A percentile compares a stretch with the other conserved stretches of the same genome.
Conservation (phyloP, 2,797 vertebrate species). For the Tadarida brasiliensis region DNA sequence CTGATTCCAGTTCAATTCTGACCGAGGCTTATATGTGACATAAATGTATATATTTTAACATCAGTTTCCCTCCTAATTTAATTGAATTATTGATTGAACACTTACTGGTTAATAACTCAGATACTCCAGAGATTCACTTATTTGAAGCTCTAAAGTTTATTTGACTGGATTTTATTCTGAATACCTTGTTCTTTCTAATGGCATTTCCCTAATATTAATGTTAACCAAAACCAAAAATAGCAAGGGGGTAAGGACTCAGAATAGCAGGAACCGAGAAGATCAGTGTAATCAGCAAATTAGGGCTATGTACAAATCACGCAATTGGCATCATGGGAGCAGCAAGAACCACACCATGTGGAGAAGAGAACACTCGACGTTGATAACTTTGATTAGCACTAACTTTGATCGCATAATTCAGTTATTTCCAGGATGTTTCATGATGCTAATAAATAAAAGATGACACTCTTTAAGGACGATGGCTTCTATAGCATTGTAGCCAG, state of each 20-base stretch:
- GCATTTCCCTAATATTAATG: constrained; percentile 80
- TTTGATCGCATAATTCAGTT: constrained; percentile 81
- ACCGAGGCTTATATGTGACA: constrained; percentile 54
- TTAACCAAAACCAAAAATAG: constrained; percentile 80
- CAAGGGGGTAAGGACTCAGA: constrained; percentile 79
- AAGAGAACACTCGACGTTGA: constrained; percentile 85
- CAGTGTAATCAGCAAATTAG: constrained; percentile 81
- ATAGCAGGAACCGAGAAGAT: constrained; percentile 79
- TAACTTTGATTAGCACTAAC: constrained; percentile 84
- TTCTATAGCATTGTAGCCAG: constrained; percentile 38
- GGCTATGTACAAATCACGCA: constrained; percentile 83
- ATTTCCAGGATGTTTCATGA: constrained; percentile 80
- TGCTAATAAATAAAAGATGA: constrained; percentile 83
- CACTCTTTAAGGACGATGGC: constrained; percentile 51
- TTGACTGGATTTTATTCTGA: constrained; percentile 62
- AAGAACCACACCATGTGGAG: constrained; percentile 77
- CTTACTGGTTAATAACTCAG: constrained; percentile 75
- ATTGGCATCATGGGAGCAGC: constrained; percentile 84
- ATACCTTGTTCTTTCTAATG: constrained; percentile 71
- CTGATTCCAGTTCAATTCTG: constrained; percentile 72
- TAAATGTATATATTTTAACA: constrained; percentile 63
- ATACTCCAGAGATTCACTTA: constrained; percentile 35
- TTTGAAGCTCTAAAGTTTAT: constrained; percentile 71
- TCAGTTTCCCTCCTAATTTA: constrained; percentile 55
- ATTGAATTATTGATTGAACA: constrained; percentile 75